Evolutionary conservation across 2,113 vertebrate species (phyloP), one percentile per base, ranked within the genome.

Genomic region (Eonycteris spelaea): DNA sequence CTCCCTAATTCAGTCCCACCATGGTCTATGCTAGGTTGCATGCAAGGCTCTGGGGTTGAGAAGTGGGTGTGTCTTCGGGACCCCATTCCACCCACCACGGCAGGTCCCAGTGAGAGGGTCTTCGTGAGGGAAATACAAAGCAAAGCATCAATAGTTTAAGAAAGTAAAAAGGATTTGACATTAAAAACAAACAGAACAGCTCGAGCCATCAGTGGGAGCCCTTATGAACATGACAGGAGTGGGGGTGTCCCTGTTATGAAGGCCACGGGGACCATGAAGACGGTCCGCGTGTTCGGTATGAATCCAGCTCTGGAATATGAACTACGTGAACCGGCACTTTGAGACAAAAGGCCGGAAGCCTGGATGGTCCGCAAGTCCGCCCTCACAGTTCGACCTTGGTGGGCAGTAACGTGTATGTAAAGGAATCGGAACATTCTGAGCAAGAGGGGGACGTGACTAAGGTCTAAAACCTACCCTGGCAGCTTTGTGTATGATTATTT

Each of bases 11-110:
- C 59, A 12, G 26, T 12, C 2, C 13, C 13, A 0, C 48, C 13
- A 48, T 48, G 48, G 48, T 14, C 48, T 6, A 48, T 3, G 48
- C 6, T 13, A 14, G 48, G 48, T 13, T 48, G 48, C 48, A 14
- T 14, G 24, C 9, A 8, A 63, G 28, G 22, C 26, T 70, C 70
- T 48, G 45, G 15, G 7, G 22, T 2, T 15, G 7, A 33, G 61
- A 48, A 5, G 0, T 8, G 61, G 48, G n/a, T 0, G 10, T 57
- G 7, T 3, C 22, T 4, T 30, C 26, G 9, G 6, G 21, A 1
- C 70, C 4, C 79, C 40, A 15, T 35, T 51, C 24, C 33, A 10
- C 19, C 14, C 21, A 6, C 30, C 28, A 8, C 7, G 24, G 6
- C 21, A 28, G 35, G 10, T 59, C 9, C 28, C 16, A 35, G 0